Evolutionary conservation across 2,888 invertebrate genomes (phyloP).

Genomic region (Drosophila ezoana): DNA sequence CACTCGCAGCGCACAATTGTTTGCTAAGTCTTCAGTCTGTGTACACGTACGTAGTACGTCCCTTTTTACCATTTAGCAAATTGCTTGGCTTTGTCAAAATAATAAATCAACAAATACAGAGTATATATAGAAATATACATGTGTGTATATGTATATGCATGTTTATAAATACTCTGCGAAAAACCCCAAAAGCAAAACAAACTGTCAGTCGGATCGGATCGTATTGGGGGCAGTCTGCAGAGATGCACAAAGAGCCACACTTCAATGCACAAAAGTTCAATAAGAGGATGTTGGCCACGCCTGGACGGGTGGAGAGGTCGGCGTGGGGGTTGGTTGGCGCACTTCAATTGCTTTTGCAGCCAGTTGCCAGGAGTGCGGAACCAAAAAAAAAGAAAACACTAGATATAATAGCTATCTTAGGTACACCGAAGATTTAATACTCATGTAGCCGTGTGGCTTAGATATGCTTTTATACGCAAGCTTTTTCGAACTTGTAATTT

Average conservation of each 20-base stretch:
- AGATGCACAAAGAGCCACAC: constrained; percentile 72
- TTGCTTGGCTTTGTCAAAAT: constrained; percentile 79
- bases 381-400: constrained; percentile 19
- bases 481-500: too few relatives aligned
- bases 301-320: constrained; percentile 2
- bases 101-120: constrained; percentile 74
- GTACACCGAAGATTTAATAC: too few relatives aligned
- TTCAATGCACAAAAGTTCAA: constrained; percentile 79
- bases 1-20: constrained; percentile 52
- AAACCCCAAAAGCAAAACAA: constrained; percentile 44
- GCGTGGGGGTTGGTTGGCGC: constrained; percentile 3
- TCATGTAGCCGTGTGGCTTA: too few relatives aligned
- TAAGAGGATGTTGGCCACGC: constrained; percentile 60
- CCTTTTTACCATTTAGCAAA: constrained; percentile 70
- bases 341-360: constrained; percentile 58
- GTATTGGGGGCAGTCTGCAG: constrained; percentile 37
- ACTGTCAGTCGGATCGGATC: constrained; percentile 48
- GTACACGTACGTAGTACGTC: constrained; percentile 39
- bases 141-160: background rate
- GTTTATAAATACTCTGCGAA: constrained; percentile 29
- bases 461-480: too few relatives aligned
- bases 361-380: constrained; percentile 15
- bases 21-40: constrained; percentile 56
- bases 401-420: too few relatives aligned
- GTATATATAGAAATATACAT: background rate